phyloP scores from a whole-genome alignment of 2,888 invertebrate species.

The Nomada fabriciana region DNA sequence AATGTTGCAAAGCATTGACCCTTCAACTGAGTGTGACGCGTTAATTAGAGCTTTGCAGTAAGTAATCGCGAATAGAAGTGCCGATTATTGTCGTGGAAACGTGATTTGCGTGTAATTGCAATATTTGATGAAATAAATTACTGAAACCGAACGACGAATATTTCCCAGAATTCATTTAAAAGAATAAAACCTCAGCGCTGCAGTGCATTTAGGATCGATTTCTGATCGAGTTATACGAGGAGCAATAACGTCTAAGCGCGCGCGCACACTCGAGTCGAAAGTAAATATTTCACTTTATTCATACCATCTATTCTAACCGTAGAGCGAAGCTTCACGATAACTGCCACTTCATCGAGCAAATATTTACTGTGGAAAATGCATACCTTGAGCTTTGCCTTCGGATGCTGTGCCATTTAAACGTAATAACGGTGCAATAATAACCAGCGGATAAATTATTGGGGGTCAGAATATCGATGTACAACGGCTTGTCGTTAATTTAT shows the following conservation, averaged over 20 bases:
- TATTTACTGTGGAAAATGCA: slow-evolving; percentile 52
- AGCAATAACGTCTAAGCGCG: slow-evolving; percentile 24
- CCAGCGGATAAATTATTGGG: slow-evolving; percentile 33
- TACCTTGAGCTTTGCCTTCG: slow-evolving; percentile 32
- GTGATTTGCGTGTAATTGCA: slow-evolving; percentile 11
- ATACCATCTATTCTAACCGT: slow-evolving; percentile 30
- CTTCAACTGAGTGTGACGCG: slow-evolving; percentile 7
- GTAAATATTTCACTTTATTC: slow-evolving; percentile 64
- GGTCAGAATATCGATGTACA: not conserved
- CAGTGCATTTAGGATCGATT: slow-evolving; percentile 4
- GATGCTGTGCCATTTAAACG: slow-evolving; percentile 21
- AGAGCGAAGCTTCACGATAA: slow-evolving; percentile 49
- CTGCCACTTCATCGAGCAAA: slow-evolving; percentile 57
- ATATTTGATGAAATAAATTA: not conserved
- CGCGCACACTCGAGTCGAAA: slow-evolving; percentile 13
- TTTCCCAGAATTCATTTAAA: not conserved
- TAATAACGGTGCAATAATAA: slow-evolving; percentile 42
- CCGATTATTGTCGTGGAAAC: slow-evolving; percentile 1
- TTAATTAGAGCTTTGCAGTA: slow-evolving; percentile 20
- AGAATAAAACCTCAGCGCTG: not conserved
- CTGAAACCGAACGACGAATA: not conserved
- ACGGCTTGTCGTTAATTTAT: not conserved
- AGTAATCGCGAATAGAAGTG: slow-evolving; percentile 22
- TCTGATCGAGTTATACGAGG: slow-evolving; percentile 18
- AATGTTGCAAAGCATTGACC: slow-evolving; percentile 27